These are phyloP conservation scores for Leucoraja erinaceus DNA, from an alignment of 2,113 vertebrate genomes.

Conservation along the genomic window DNA sequence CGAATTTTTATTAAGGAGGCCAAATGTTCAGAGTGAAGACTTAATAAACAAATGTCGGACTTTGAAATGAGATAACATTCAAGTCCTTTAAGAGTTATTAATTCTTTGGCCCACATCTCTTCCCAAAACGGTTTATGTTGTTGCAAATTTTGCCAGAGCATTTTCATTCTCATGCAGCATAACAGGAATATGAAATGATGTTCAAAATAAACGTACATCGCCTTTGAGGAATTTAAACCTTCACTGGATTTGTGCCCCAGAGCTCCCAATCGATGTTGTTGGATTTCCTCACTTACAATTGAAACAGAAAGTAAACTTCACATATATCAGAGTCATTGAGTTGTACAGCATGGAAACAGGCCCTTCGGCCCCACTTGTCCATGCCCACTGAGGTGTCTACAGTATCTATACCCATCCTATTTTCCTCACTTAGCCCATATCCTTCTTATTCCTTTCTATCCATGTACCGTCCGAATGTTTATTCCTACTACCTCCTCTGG, in stretches of 20 bases:
- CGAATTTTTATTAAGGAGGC: background rate
- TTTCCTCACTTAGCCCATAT: too few relatives aligned
- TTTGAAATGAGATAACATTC: background rate
- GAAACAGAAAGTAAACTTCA: slow-evolving; percentile 33
- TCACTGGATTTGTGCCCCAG: slow-evolving; percentile 33
- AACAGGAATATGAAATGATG: background rate
- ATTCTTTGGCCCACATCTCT: background rate
- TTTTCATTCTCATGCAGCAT: slow-evolving; percentile 1
- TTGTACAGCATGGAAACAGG: too few relatives aligned
- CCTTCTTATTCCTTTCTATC: too few relatives aligned
- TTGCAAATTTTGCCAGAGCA: background rate
- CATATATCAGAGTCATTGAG: background rate
- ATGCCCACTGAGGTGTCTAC: too few relatives aligned
- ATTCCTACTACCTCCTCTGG: too few relatives aligned
- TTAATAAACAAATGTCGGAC: too few relatives aligned
- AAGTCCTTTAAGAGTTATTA: background rate
- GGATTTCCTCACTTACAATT: slow-evolving; percentile 32
- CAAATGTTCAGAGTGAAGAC: background rate
- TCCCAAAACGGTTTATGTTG: background rate
- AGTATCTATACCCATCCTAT: too few relatives aligned
- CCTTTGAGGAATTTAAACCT: slow-evolving; percentile 26
- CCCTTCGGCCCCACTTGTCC: too few relatives aligned
- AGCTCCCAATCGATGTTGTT: slow-evolving; percentile 14
- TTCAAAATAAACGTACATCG: slow-evolving; percentile 5
- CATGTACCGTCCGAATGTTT: too few relatives aligned